These are phyloP conservation scores for Epicauta chinensis DNA, from an alignment of 1,140 invertebrate species.

Conservation along the genomic window DNA sequence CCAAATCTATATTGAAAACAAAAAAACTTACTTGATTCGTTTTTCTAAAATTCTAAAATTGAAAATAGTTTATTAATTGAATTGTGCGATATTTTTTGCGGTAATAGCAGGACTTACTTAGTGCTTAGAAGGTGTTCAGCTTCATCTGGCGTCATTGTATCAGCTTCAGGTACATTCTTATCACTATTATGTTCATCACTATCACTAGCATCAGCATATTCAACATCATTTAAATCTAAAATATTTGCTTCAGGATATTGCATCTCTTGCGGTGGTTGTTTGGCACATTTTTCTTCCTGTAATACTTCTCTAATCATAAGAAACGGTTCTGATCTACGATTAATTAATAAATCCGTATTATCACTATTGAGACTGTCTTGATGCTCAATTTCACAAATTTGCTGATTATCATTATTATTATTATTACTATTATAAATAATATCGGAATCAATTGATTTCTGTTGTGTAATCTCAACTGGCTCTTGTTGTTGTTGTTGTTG, in stretches of 20 bases:
- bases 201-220: constrained; percentile 50
- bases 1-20: background rate
- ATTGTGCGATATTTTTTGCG: too few relatives aligned
- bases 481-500: constrained; percentile 7
- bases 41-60: constrained; percentile 64
- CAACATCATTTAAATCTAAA: constrained; percentile 45
- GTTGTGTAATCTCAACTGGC: constrained; percentile 25
- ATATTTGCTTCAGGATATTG: constrained; percentile 38
- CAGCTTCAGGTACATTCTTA: constrained; percentile 45
- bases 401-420: constrained; percentile 14
- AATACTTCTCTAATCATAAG: constrained; percentile 26
- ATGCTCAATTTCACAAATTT: constrained; percentile 40
- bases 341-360: background rate
- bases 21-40: constrained; percentile 62
- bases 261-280: constrained; percentile 17
- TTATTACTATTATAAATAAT: constrained; percentile 35
- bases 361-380: constrained; percentile 27
- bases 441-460: constrained; percentile 38
- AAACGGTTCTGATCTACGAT: constrained; percentile 28
- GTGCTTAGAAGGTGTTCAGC: constrained; percentile 75
- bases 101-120: constrained; percentile 50
- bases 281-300: constrained; percentile 10
- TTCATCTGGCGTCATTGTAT: constrained; percentile 77
- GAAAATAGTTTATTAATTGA: constrained; percentile 6
- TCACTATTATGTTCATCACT: constrained; percentile 39